Conservation (phyloP, 2,888 invertebrate genomes). For the Thysanoteuthis rhombus region DNA sequence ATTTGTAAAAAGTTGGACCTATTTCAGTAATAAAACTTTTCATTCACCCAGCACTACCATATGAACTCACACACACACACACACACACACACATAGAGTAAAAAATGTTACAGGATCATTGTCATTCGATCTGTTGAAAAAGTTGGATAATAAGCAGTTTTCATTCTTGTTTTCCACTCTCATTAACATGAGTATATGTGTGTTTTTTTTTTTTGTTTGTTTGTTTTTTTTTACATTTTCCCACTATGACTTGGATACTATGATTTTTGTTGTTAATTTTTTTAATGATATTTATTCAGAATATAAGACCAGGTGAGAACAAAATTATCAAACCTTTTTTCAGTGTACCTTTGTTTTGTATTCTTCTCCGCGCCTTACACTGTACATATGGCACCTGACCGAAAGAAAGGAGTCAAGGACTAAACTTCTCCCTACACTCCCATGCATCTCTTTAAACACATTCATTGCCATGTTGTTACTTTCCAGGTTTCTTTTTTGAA, state of each 20-base stretch:
- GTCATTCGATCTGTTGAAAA: neutral
- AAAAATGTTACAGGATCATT: neutral
- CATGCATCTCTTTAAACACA: neutral
- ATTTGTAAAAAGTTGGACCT: neutral
- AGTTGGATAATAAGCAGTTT: neutral
- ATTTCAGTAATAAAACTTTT: neutral
- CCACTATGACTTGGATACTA: neutral
- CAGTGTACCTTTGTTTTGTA: neutral
- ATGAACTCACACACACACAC: too few relatives aligned
- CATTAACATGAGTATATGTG: neutral
- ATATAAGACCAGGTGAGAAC: neutral
- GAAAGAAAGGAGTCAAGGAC: neutral
- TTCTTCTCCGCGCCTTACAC: neutral
- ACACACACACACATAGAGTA: too few relatives aligned
- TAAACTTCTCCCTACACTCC: neutral
- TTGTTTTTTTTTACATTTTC: neutral
- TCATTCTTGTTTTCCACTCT: neutral
- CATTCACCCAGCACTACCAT: too few relatives aligned
- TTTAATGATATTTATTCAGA: neutral
- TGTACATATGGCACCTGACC: neutral
- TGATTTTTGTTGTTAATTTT: neutral
- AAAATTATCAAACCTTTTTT: neutral
- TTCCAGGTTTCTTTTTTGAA: neutral
- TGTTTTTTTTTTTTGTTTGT: neutral
- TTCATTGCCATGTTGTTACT: neutral